Evolutionary conservation across 2,113 vertebrate species (phyloP).

Genomic region (Salvelinus namaycush): DNA sequence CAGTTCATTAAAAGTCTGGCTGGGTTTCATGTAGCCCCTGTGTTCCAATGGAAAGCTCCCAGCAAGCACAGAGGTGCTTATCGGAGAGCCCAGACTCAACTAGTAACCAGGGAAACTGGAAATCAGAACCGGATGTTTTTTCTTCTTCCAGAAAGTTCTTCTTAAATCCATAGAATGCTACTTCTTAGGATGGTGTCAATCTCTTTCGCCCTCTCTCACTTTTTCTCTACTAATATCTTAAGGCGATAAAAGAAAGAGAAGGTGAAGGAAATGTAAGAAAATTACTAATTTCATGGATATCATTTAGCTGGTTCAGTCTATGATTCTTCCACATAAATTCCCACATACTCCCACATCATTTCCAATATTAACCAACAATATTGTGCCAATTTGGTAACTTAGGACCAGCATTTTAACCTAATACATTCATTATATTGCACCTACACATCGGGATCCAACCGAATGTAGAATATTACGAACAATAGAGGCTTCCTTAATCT

Average conservation of each 20-base stretch:
- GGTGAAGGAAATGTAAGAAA: not conserved
- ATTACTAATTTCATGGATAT: not conserved
- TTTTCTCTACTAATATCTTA: not conserved
- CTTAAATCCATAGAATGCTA: not conserved
- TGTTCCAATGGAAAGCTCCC: constrained; percentile 40
- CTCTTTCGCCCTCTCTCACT: not conserved
- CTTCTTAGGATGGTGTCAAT: not conserved
- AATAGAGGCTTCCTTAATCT: constrained; percentile 23
- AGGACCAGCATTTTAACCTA: no score
- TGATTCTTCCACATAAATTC: not conserved
- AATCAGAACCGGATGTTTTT: constrained; percentile 30
- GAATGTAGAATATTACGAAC: constrained; percentile 1
- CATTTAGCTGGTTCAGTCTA: not conserved
- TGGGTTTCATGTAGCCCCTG: constrained; percentile 27
- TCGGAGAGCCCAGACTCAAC: constrained; percentile 38
- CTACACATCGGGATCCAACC: not conserved
- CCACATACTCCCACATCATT: not conserved
- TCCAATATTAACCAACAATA: not conserved
- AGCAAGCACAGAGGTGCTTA: constrained; percentile 38
- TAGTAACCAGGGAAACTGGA: constrained; percentile 55
- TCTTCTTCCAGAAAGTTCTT: not conserved
- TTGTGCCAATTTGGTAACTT: no score
- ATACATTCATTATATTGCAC: no score
- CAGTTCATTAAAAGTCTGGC: constrained; percentile 50
- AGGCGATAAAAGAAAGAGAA: not conserved